These are phyloP conservation scores for Neria commutata DNA, from an alignment of 2,888 invertebrate species.

Conservation along the genomic window DNA sequence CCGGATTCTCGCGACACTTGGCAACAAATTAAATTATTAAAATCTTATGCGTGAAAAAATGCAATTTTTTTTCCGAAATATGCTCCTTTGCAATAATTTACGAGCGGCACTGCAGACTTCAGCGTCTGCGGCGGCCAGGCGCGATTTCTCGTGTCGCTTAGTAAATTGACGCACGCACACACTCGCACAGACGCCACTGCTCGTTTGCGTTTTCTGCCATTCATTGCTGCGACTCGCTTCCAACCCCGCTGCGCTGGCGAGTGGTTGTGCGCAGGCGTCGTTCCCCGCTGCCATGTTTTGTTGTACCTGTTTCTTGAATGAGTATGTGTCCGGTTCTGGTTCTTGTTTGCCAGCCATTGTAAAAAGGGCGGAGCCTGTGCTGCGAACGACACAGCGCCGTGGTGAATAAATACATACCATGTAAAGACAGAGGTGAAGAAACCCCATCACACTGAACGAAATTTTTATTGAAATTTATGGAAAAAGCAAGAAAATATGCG, in stretches of 20 bases:
- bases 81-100: background rate
- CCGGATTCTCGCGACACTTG: background rate
- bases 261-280: conserved; percentile 40
- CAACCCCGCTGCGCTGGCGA: conserved; percentile 26
- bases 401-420: conserved; percentile 34
- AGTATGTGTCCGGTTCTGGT: conserved; percentile 1
- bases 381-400: conserved; percentile 33
- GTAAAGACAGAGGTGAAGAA: background rate
- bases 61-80: background rate
- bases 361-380: conserved; percentile 56
- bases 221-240: conserved; percentile 30
- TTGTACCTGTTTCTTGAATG: background rate
- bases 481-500: background rate
- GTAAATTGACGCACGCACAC: background rate
- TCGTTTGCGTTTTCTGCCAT: background rate
- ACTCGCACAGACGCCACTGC: conserved; percentile 13
- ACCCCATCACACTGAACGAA: no score
- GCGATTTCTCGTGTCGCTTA: background rate
- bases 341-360: conserved; percentile 47
- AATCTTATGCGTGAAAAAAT: background rate
- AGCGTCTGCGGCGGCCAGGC: background rate
- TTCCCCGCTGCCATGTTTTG: conserved; percentile 9
- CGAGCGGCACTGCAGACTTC: background rate
- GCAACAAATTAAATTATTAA: conserved; percentile 12
- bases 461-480: background rate